Evolutionary conservation across 2,113 vertebrate genomes (phyloP).

Genomic region (Deroptyus accipitrinus): DNA sequence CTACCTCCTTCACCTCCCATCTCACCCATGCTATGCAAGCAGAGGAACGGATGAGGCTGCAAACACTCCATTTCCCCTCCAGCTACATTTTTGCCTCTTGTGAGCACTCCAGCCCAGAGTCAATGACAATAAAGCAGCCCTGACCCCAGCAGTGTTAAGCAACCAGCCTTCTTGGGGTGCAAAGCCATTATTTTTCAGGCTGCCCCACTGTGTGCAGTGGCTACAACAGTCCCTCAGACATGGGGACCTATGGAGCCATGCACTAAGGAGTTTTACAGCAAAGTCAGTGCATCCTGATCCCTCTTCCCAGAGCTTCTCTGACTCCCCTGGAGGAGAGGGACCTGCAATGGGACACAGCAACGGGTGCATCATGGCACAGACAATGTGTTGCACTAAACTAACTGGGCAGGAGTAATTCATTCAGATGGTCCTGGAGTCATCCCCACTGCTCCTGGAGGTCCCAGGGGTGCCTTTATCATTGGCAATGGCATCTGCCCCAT

Average conservation of each 20-base stretch:
- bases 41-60: not conserved
- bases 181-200: too few species aligned
- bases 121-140: not conserved
- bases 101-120: not conserved
- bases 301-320: not conserved
- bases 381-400: fast-evolving
- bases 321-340: not conserved
- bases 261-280: not conserved
- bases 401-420: not conserved
- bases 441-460: not conserved
- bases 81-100: not conserved
- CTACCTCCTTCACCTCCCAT: not conserved
- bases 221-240: fast-evolving
- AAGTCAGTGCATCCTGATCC: fast-evolving
- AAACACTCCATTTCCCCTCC: not conserved
- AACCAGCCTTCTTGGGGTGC: not conserved
- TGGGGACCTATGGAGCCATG: not conserved
- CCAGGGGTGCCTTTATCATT: not conserved
- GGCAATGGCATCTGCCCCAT: not conserved
- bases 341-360: fast-evolving
- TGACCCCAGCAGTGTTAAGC: not conserved
- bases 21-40: fast-evolving
- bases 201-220: fast-evolving
- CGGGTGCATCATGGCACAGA: fast-evolving
- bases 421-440: not conserved